phyloP scores from a whole-genome alignment of 2,113 vertebrate species.

The Butorides virescens region DNA sequence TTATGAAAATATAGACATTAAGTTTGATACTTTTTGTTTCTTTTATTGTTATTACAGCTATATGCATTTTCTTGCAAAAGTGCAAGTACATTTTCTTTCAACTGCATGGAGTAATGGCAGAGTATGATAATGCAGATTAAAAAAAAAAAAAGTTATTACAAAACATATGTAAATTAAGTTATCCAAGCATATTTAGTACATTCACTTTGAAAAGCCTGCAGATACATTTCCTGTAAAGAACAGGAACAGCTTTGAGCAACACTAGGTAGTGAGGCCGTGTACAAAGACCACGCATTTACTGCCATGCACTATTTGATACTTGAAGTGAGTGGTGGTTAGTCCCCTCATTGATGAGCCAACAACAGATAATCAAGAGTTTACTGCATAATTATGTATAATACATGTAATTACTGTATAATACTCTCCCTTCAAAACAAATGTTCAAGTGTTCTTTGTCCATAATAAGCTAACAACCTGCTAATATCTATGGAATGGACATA shows the following conservation, averaged over 20 bases:
- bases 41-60: not conserved
- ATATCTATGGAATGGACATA: not conserved
- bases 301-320: not conserved
- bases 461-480: not conserved
- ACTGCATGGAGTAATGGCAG: not conserved
- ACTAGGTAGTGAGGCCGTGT: not conserved
- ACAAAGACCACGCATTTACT: not conserved
- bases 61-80: not conserved
- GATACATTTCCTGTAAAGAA: not conserved
- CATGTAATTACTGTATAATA: not conserved
- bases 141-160: not conserved
- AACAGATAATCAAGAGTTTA: not conserved
- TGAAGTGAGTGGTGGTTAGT: not conserved
- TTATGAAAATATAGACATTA: not conserved
- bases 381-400: not conserved
- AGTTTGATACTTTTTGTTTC: not conserved
- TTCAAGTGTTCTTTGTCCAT: not conserved
- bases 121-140: not conserved
- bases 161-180: slow-evolving; percentile 2
- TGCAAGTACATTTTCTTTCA: not conserved
- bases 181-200: not conserved
- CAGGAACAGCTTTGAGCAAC: not conserved
- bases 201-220: not conserved
- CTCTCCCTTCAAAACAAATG: not conserved
- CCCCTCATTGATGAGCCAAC: not conserved